Evolutionary conservation across 2,113 vertebrate genomes (phyloP), one percentile per base, ranked within the genome.

Genomic region (Phycodurus eques): DNA sequence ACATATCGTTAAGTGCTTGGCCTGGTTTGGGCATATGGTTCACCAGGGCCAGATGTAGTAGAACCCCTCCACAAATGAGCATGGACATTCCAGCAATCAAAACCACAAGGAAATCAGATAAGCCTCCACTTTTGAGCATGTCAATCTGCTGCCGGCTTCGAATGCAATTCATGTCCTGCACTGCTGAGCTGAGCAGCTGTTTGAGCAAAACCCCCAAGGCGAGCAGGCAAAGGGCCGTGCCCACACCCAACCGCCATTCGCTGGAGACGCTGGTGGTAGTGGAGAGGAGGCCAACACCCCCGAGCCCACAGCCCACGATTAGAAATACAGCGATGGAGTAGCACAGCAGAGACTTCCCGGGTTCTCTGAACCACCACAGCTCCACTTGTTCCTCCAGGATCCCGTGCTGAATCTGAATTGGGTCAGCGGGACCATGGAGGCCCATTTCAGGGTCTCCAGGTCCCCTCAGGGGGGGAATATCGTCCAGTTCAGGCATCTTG

Each of bases 91-190:
- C 94, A 0, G 96, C 95, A 56, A 96, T 85, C 73, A 96, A 87
- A 69, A 98, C 93, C 76, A 98, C 92, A 0, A 96, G 87, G 19
- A 94, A 89, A 68, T 99, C 97, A 0, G 94, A 95, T 3, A 96
- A 88, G 0, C 98, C 98, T 0, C 97, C 98, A 0, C 98, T 99
- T 85, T 96, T 98, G 6, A 99, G 91, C 76, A 97, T 89, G 78
- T 96, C 92, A 0, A 99, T 96, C 20, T 95, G 93, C 8, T 88
- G 93, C 7, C 96, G 90, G 84, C 94, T 97, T 43, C 94, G 94
- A 6, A 99, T 84, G 70, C 98, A 99, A 73, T 99, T 98, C 97
- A 98, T 99, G 92, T 99, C 98, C 92, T 99, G 98, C 83, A 99
- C 94, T 0, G 98, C 98, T 0, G 98, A 99, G 88, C 98, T 98